A percentile compares a stretch with the other conserved stretches of the same genome.
These are phyloP conservation scores for Trileptium ribeirensis DNA, from an alignment of 2,888 invertebrate species.

Conservation along the genomic window DNA sequence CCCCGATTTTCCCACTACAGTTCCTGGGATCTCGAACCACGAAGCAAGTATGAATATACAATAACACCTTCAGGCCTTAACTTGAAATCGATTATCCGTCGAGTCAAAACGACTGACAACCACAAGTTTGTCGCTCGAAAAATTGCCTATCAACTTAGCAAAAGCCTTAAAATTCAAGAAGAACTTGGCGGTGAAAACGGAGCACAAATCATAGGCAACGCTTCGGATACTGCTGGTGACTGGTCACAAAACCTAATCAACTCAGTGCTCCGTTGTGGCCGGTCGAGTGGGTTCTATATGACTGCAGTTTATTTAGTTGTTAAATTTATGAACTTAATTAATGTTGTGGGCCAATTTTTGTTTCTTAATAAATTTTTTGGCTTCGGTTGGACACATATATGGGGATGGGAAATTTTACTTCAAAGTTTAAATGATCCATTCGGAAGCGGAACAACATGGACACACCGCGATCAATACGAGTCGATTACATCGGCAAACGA, in stretches of 20 bases:
- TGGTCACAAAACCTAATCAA: neutral
- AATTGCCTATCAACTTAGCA: neutral
- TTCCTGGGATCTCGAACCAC: too few relatives aligned
- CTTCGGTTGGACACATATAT: neutral
- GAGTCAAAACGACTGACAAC: neutral
- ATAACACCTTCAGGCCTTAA: constrained; percentile 3
- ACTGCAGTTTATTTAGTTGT: neutral
- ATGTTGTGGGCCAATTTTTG: constrained; percentile 3
- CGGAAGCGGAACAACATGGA: neutral
- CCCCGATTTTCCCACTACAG: too few relatives aligned
- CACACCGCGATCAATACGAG: neutral
- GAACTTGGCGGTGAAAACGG: neutral
- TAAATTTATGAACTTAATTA: constrained; percentile 1
- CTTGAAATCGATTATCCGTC: neutral
- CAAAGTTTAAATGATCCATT: neutral
- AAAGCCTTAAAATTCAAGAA: neutral
- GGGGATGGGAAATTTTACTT: constrained; percentile 7
- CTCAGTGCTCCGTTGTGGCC: neutral
- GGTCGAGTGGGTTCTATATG: neutral
- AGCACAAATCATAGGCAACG: too few relatives aligned
- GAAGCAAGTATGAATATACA: too few relatives aligned
- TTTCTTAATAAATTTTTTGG: constrained; percentile 14
- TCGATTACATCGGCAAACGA: neutral
- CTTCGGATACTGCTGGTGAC: neutral
- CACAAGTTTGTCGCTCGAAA: neutral